Evolutionary conservation across 2,113 vertebrate genomes (phyloP).

Genomic region (Rhynchopsitta pachyrhyncha): DNA sequence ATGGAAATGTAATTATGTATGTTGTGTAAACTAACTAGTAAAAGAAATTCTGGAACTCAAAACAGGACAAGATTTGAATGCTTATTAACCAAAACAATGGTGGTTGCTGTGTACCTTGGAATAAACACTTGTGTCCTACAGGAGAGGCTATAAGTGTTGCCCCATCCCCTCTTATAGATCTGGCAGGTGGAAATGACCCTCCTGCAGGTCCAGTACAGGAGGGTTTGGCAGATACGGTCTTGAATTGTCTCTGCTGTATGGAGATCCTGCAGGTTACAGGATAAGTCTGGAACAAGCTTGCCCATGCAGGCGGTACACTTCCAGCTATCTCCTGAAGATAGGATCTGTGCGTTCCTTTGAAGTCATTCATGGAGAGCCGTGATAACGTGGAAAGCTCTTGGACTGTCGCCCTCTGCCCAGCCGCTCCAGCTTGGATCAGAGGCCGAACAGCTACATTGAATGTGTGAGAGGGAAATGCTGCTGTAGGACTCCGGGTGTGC

Average conservation of each 20-base stretch:
- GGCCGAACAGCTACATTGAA: background rate
- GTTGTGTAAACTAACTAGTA: slow-evolving; percentile 44
- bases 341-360: slow-evolving; percentile 13
- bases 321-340: slow-evolving; percentile 21
- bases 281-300: background rate
- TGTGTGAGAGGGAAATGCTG: background rate
- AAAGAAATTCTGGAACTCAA: slow-evolving; percentile 12
- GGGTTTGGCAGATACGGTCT: background rate
- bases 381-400: background rate
- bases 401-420: background rate
- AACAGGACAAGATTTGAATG: slow-evolving; percentile 39
- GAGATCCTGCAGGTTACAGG: background rate
- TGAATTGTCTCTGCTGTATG: background rate
- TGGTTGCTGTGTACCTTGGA: background rate
- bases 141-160: background rate
- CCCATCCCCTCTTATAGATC: background rate
- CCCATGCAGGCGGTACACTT: background rate
- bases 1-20: slow-evolving; percentile 39
- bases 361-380: slow-evolving; percentile 1
- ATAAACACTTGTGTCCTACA: background rate
- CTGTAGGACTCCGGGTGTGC: background rate
- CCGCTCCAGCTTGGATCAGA: background rate
- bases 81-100: slow-evolving; percentile 20
- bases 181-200: background rate
- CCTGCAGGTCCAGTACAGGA: background rate